These are phyloP conservation scores for Ptychoptera contaminata DNA, from an alignment of 2,888 invertebrate genomes.

Conservation along the genomic window DNA sequence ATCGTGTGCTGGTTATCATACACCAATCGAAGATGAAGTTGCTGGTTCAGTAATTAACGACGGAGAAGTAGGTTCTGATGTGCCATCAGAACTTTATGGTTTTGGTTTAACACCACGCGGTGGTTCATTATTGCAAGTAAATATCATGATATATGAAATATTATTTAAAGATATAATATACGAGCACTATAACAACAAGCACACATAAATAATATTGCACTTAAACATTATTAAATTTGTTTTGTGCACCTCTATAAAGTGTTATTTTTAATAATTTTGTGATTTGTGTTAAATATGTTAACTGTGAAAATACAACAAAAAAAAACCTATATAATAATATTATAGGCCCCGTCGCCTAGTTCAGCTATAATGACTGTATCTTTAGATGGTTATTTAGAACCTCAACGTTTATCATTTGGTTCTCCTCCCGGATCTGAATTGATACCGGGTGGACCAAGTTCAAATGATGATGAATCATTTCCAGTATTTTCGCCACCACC, in stretches of 20 bases:
- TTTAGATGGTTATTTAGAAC: conserved; percentile 73
- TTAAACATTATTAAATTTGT: conserved; percentile 16
- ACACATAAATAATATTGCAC: conserved; percentile 1
- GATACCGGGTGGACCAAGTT: conserved; percentile 44
- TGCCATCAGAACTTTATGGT: conserved; percentile 19
- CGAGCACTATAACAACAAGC: conserved; percentile 16
- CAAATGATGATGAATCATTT: conserved; percentile 65
- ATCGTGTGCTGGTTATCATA: conserved; percentile 63
- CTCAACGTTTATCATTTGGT: conserved; percentile 64
- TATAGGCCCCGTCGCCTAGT: conserved; percentile 56
- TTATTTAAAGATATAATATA: too few relatives aligned
- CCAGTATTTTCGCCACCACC: conserved; percentile 76
- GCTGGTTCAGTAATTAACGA: conserved; percentile 11
- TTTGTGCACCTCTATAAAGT: conserved; percentile 12
- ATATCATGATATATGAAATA: too few relatives aligned
- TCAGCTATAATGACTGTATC: conserved; percentile 74
- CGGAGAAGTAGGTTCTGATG: conserved; percentile 21
- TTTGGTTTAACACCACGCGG: conserved; percentile 28
- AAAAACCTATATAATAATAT: neutral
- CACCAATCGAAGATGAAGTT: conserved; percentile 54
- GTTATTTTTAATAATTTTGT: too few relatives aligned
- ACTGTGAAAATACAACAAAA: too few relatives aligned
- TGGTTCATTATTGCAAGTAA: conserved; percentile 34
- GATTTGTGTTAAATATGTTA: too few relatives aligned
- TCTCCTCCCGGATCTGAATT: conserved; percentile 62